These are phyloP conservation scores for Thalpophila matura DNA, from an alignment of 2,888 invertebrate species.

Conservation along the genomic window DNA sequence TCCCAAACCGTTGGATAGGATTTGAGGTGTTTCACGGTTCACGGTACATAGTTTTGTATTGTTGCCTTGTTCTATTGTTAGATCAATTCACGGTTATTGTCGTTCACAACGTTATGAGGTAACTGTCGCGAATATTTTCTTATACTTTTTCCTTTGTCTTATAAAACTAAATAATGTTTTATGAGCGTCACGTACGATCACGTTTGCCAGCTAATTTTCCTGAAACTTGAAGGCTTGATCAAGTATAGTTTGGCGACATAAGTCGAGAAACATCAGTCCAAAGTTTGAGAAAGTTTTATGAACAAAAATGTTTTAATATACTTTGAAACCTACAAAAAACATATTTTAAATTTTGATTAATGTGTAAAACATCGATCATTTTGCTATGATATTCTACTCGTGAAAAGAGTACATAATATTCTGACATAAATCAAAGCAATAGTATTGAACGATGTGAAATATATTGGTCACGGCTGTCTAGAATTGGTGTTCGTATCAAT, in stretches of 20 bases:
- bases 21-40: slow-evolving; percentile 51
- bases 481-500: slow-evolving; percentile 1
- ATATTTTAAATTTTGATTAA: slow-evolving; percentile 1
- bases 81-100: slow-evolving; percentile 18
- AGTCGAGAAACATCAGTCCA: too few relatives aligned
- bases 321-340: too few relatives aligned
- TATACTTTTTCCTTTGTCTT: neutral
- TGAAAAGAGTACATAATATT: slow-evolving; percentile 7
- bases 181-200: too few relatives aligned
- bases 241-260: too few relatives aligned
- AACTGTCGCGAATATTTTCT: slow-evolving; percentile 4
- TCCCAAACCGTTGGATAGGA: slow-evolving; percentile 40
- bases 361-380: neutral
- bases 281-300: too few relatives aligned
- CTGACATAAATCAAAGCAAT: slow-evolving; percentile 4
- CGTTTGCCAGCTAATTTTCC: too few relatives aligned
- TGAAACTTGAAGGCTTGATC: too few relatives aligned
- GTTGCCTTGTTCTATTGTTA: slow-evolving; percentile 49
- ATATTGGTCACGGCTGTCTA: slow-evolving; percentile 2
- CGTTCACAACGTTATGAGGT: slow-evolving; percentile 4
- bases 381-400: neutral
- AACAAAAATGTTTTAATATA: too few relatives aligned
- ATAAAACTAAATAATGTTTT: too few relatives aligned
- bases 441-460: neutral
- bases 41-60: slow-evolving; percentile 49